Base-by-base conservation (phyloP, 2,797 vertebrate genomes). In the Eutrigla gurnardus region DNA sequence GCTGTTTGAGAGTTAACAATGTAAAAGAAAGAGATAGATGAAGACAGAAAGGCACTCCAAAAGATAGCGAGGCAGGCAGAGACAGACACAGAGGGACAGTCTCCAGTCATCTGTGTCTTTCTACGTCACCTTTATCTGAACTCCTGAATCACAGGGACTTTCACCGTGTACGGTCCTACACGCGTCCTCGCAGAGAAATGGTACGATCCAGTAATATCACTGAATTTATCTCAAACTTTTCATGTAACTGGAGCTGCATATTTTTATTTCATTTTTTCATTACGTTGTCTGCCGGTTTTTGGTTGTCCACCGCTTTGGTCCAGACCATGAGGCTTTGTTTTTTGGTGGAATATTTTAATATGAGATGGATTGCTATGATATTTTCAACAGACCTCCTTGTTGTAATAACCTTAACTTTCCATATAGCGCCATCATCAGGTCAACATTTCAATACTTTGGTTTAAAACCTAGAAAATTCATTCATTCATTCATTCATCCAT, bases 21-120 rank as follows among this genome's bases (percentile, higher is more conserved):
- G 60, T 45, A 35, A 78, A 55, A 70, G 32, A 46, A 18, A 71
- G 36, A n/a, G 18, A 70, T 25, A 42, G 63, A 75, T 74, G 66
- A 65, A 52, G 66, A 65, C 70, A 73, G 60, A 84, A 55, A 68
- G 68, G 32, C 64, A 25, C 49, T 8, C 53, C 52, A 71, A 59
- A 47, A 47, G 58, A 67, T 64, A 73, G 46, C 0, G 18, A 54
- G 50, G 60, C 72, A 69, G 59, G 62, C 65, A 39, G 50, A 71
- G 61, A 59, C 54, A 53, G 64, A 78, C 68, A 58, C 40, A 58
- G 49, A 54, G 54, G 60, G 35, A 55, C 59, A 47, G 47, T 74
- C 73, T 73, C 33, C 1, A 18, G 63, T 70, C 73, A 64, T 46
- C 61, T 57, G 17, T 55, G 52, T 72, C 40, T 53, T 57, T 70